Base-by-base conservation (phyloP, 2,888 invertebrate genomes). In the Microctonus aethiopoides region DNA sequence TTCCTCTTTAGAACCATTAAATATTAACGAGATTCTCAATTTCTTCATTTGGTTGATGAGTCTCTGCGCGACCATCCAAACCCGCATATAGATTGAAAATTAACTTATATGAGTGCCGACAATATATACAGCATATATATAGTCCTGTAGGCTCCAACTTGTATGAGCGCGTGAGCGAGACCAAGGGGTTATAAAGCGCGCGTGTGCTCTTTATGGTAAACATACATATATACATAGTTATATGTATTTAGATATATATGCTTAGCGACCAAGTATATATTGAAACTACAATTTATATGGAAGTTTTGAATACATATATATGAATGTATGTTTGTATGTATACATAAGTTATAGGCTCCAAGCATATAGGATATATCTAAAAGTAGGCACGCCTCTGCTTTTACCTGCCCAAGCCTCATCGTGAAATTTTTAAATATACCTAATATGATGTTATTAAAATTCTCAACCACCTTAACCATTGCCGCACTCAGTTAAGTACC, bases 61-160 rank as follows among this genome's bases (percentile, higher is more conserved):
- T 84, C 85, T 83, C 79, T 69, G 82, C 79, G 81, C 81, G 79
- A 34, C 82, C 81, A 82, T 82, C 77, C 78, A 78, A 81, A 80
- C 80, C 84, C 82, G 86, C 86, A 86, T 86, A 86, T 86, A 86
- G 86, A 86, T 86, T 86, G 86, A 86, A 86, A 86, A 86, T 86
- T 86, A 86, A 86, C 86, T 86, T 86, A 86, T 86, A 86, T 84
- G 86, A 86, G 84, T 82, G 81, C 83, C 85, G 82, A 81, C 85
- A 83, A 85, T 85, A 86, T 85, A 86, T 82, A 81, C 79, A 77
- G 76, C 78, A 75, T 77, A 72, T 77, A 56, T 75, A 76, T 72
- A 74, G 72, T 71, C 39, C 22, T 36, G n/a, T 32, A 7, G 11
- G 36, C 24, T 36, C 39, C 6, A n/a, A 24, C 34, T 13, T 51